These are phyloP conservation scores for Polypedilum pembai DNA, from an alignment of 1,140 invertebrate species.

Conservation along the genomic window DNA sequence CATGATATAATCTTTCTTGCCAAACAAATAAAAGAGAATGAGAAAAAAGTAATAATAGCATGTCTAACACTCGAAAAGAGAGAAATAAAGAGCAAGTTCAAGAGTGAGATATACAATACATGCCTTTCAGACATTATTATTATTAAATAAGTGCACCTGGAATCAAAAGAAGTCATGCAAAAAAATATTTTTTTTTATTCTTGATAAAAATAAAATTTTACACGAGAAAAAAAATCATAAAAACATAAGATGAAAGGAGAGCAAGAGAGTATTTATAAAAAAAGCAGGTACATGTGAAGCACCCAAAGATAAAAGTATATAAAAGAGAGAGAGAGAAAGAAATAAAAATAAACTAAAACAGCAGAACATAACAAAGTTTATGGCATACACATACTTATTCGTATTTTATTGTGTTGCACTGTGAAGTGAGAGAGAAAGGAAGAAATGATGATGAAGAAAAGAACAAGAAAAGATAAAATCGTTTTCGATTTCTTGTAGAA, in stretches of 20 bases:
- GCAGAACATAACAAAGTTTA: no score
- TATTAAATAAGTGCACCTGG: neutral
- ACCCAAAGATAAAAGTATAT: no score
- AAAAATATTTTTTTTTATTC: neutral
- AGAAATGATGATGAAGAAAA: neutral
- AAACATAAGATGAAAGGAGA: neutral
- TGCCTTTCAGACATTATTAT: slow-evolving; percentile 1
- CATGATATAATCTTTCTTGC: no score
- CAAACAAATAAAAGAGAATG: no score
- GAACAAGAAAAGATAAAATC: neutral
- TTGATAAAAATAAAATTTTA: no score
- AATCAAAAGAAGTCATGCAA: neutral
- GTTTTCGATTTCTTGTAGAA: neutral
- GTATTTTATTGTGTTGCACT: no score
- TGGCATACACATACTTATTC: no score
- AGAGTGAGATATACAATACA: neutral
- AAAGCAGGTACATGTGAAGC: neutral
- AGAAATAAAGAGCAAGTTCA: neutral
- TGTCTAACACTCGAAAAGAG: neutral
- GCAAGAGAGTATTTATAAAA: neutral
- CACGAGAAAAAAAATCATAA: neutral
- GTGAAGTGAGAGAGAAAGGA: no score
- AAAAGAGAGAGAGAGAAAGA: no score
- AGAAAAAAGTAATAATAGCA: no score
- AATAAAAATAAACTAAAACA: no score